Evolutionary conservation across 1,140 invertebrate species (phyloP).

Genomic region (Euschistus heros): DNA sequence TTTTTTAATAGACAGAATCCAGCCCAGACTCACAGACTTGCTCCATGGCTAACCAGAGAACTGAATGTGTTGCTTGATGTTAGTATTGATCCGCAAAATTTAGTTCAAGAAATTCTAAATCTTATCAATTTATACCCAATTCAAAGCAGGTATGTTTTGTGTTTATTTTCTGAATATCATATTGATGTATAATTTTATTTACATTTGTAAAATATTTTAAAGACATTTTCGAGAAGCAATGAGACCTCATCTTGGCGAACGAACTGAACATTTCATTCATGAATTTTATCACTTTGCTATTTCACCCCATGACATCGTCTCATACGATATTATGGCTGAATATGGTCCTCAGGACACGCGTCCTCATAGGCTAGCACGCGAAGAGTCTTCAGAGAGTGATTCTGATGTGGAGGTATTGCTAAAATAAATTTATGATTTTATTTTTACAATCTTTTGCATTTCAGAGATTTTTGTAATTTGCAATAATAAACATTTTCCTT

Average conservation of each 20-base stretch:
- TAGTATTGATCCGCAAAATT: conserved; percentile 43
- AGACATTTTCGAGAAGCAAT: conserved; percentile 53
- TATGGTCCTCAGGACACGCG: background rate
- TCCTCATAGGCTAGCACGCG: too few species aligned
- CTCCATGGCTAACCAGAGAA: conserved; percentile 82
- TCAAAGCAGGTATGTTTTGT: conserved; percentile 39
- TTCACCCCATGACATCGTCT: conserved; percentile 71
- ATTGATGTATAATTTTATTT: background rate
- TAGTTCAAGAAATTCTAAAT: conserved; percentile 56
- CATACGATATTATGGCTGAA: conserved; percentile 45
- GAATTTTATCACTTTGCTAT: conserved; percentile 79
- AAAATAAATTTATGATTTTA: background rate
- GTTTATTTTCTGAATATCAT: background rate
- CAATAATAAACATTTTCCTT: background rate
- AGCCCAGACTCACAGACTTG: conserved; percentile 62
- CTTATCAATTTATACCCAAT: conserved; percentile 59
- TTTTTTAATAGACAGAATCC: conserved; percentile 54
- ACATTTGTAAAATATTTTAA: background rate
- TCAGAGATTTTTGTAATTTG: background rate
- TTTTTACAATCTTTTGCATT: background rate
- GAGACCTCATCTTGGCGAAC: conserved; percentile 43
- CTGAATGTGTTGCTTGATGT: conserved; percentile 54
- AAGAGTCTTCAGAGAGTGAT: background rate
- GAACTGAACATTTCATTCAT: conserved; percentile 74
- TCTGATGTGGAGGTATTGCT: conserved; percentile 11